Conservation (phyloP, 2,113 vertebrate genomes). For the Eleginops maclovinus region DNA sequence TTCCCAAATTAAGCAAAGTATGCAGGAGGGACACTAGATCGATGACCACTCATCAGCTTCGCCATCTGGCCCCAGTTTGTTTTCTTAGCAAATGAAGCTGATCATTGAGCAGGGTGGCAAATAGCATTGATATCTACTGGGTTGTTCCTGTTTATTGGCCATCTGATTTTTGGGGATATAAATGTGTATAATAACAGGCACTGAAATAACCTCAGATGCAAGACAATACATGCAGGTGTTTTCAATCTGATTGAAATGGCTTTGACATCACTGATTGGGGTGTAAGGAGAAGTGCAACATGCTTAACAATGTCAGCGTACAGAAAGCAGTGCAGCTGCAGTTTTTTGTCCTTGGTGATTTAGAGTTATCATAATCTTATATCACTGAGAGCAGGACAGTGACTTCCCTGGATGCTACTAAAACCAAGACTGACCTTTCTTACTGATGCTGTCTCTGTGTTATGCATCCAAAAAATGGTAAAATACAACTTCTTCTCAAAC, state of each 20-base stretch:
- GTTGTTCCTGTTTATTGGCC: slow-evolving; percentile 67
- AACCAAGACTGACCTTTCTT: neutral
- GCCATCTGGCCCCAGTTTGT: slow-evolving; percentile 84
- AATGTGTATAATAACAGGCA: slow-evolving; percentile 58
- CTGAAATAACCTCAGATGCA: slow-evolving; percentile 40
- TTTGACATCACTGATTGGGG: slow-evolving; percentile 46
- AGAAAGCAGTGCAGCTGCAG: slow-evolving; percentile 31
- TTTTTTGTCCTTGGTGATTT: neutral
- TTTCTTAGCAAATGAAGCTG: slow-evolving; percentile 83
- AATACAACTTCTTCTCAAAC: neutral
- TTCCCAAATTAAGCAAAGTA: slow-evolving; percentile 70
- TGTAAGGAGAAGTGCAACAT: slow-evolving; percentile 36
- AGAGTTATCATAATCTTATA: neutral
- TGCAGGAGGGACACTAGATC: slow-evolving; percentile 77
- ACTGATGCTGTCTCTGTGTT: neutral
- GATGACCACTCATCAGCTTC: slow-evolving; percentile 77
- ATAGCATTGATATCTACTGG: slow-evolving; percentile 73
- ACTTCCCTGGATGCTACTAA: neutral
- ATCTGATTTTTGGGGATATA: slow-evolving; percentile 58
- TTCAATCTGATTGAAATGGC: slow-evolving; percentile 45
- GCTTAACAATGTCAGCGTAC: slow-evolving; percentile 10
- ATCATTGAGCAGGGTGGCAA: slow-evolving; percentile 78
- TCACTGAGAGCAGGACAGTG: neutral
- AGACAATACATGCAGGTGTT: slow-evolving; percentile 60
- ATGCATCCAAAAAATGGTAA: neutral